A percentile compares a stretch with the other conserved stretches of the same genome.
These are phyloP conservation scores for Phoeniculus purpureus DNA, from an alignment of 2,797 vertebrate species.

Conservation along the genomic window DNA sequence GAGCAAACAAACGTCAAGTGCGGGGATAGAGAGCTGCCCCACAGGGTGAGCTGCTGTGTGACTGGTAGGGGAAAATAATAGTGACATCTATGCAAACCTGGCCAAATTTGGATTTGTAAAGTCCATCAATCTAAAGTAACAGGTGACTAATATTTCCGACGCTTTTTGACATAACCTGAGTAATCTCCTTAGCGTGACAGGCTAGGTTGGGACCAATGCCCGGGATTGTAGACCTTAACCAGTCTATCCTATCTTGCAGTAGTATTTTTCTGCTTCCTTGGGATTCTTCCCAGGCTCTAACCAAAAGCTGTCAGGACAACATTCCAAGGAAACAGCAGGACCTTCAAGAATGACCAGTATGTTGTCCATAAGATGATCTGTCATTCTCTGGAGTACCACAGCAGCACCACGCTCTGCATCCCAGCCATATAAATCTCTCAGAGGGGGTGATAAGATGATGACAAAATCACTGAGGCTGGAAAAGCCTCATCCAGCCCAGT, in stretches of 20 bases:
- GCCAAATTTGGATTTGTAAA: background rate
- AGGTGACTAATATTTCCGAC: background rate
- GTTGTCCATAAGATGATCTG: rapidly evolving
- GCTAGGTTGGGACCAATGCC: rapidly evolving
- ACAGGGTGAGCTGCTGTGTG: too few species aligned
- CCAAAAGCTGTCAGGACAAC: background rate
- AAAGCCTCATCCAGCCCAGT: too few species aligned
- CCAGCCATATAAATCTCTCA: background rate
- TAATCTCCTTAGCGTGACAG: background rate
- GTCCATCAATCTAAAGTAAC: background rate
- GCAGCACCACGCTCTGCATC: background rate
- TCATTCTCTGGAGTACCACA: background rate
- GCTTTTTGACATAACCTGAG: background rate
- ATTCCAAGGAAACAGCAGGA: background rate
- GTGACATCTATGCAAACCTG: background rate
- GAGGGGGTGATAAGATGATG: rapidly evolving
- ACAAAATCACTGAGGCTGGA: background rate
- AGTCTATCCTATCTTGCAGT: background rate
- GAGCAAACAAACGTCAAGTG: background rate
- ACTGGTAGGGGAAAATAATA: too few species aligned
- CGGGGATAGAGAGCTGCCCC: background rate
- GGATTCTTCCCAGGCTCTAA: background rate
- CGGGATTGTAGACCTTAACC: background rate
- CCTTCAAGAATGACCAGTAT: background rate
- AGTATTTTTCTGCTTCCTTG: background rate